Conservation (phyloP, 2,888 invertebrate genomes). For the Physocephala rufipes region DNA sequence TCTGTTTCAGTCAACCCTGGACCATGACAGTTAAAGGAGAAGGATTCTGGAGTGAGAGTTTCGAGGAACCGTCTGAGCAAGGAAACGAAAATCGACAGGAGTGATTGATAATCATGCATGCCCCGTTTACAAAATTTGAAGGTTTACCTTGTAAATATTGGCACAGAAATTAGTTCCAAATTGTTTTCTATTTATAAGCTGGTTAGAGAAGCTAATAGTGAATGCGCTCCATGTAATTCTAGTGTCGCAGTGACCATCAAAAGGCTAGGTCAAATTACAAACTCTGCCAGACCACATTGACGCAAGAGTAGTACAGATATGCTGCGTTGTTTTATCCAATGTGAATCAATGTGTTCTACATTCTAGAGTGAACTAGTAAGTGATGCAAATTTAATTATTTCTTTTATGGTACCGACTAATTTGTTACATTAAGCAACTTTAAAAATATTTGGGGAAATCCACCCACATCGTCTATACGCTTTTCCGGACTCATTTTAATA, state of each 20-base stretch:
- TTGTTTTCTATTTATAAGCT: constrained; percentile 6
- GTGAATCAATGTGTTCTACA: neutral
- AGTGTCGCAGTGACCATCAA: neutral
- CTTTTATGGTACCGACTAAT: neutral
- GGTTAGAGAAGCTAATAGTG: neutral
- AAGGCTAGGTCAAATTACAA: constrained; percentile 1
- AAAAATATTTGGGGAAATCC: neutral
- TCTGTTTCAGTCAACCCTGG: neutral
- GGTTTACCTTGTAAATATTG: constrained; percentile 3
- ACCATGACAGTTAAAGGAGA: neutral
- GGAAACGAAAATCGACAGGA: neutral
- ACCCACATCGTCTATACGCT: constrained; percentile 7
- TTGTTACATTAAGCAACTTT: neutral
- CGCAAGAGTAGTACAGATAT: neutral
- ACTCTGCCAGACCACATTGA: too few relatives aligned
- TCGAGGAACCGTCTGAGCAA: neutral
- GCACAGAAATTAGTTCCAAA: neutral
- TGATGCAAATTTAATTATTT: constrained; percentile 5
- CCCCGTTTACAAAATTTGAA: neutral
- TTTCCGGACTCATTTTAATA: neutral
- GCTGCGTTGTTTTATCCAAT: neutral
- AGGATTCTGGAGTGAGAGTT: neutral
- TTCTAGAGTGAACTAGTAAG: constrained; percentile 7
- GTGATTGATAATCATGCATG: too few relatives aligned
- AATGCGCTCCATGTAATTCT: neutral